These are phyloP conservation scores for Hippocampus mohnikei DNA, from an alignment of 2,113 vertebrate species.

Conservation along the genomic window DNA sequence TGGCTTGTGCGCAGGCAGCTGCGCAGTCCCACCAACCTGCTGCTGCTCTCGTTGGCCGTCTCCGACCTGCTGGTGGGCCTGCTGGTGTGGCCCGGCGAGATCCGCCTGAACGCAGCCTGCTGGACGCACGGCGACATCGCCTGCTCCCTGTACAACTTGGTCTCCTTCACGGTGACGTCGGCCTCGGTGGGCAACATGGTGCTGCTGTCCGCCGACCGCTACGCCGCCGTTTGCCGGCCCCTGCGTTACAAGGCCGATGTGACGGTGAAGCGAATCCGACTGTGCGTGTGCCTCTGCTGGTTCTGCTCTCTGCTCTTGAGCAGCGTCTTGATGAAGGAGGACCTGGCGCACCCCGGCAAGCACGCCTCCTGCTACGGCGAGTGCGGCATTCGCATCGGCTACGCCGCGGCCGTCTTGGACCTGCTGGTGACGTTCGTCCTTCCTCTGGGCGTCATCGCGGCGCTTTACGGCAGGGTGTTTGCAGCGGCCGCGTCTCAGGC, in stretches of 20 bases:
- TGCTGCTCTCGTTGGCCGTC: conserved; percentile 67
- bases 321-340: conserved; percentile 33
- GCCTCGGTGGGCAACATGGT: conserved; percentile 55
- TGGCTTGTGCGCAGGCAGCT: conserved; percentile 42
- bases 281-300: conserved; percentile 2
- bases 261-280: neutral
- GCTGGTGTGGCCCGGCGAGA: conserved; percentile 80
- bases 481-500: conserved; percentile 52
- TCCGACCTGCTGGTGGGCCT: conserved; percentile 62
- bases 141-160: conserved; percentile 45
- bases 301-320: conserved; percentile 37
- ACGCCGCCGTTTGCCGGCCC: neutral
- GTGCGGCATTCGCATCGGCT: conserved; percentile 47
- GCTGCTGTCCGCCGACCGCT: conserved; percentile 39
- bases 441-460: conserved; percentile 43
- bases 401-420: conserved; percentile 31
- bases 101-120: conserved; percentile 45
- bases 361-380: conserved; percentile 42
- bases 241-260: neutral
- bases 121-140: conserved; percentile 58
- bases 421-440: conserved; percentile 47
- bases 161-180: conserved; percentile 41
- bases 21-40: conserved; percentile 64
- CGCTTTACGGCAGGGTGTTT: conserved; percentile 53
- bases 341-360: conserved; percentile 25